Conservation (phyloP, 2,113 vertebrate species). For the Dascyllus trimaculatus region DNA sequence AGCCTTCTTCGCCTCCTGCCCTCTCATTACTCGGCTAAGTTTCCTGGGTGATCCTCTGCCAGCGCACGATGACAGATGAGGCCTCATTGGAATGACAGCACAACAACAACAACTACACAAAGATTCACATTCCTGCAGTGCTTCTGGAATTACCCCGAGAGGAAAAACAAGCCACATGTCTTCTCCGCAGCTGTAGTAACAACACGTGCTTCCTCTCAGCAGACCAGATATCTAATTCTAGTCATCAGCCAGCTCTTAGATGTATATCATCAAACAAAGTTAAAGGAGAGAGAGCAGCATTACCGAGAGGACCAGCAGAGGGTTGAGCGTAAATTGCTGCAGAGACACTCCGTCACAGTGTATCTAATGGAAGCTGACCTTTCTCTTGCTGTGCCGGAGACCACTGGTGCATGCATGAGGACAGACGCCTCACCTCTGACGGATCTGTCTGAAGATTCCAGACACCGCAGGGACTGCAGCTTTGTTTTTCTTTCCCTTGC, state of each 20-base stretch:
- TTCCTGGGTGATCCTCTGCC: conserved; percentile 1
- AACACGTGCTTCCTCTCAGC: conserved; percentile 13
- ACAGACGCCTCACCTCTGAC: conserved; percentile 30
- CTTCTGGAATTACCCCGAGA: conserved; percentile 7
- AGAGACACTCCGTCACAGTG: conserved; percentile 42
- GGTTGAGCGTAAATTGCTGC: conserved; percentile 20
- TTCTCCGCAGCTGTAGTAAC: not conserved
- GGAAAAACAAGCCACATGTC: not conserved
- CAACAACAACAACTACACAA: conserved; percentile 20
- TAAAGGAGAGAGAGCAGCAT: conserved; percentile 1
- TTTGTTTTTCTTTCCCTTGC: not conserved
- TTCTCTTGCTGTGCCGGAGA: conserved; percentile 33
- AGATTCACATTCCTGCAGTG: conserved; percentile 30
- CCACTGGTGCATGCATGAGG: conserved; percentile 29
- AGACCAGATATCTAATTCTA: not conserved
- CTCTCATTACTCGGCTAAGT: not conserved
- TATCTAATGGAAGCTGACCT: conserved; percentile 55
- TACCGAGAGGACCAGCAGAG: conserved; percentile 6
- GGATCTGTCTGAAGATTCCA: conserved; percentile 38
- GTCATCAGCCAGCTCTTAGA: not conserved
- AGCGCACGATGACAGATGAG: conserved; percentile 19
- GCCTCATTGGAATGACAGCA: conserved; percentile 5
- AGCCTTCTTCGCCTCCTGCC: not conserved
- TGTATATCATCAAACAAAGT: conserved; percentile 13
- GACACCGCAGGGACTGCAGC: conserved; percentile 9